These are phyloP conservation scores for Poeciliopsis gracilis DNA, from an alignment of 2,797 vertebrate species.

Conservation along the genomic window DNA sequence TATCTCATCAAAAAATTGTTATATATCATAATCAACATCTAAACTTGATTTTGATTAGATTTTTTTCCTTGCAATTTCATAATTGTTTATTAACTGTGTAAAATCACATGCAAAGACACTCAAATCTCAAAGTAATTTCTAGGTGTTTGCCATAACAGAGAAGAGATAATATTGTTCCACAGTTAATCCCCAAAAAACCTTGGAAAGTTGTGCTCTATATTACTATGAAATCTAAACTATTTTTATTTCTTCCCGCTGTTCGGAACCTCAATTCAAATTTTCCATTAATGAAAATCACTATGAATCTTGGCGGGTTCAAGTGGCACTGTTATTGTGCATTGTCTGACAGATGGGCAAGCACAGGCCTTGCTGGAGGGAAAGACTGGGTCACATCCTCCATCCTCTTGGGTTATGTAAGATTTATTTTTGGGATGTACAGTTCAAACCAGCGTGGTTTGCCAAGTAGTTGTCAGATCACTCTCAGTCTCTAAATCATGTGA, in stretches of 20 bases:
- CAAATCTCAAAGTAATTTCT: background rate
- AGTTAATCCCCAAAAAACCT: background rate
- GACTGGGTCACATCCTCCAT: constrained; percentile 67
- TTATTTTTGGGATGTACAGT: constrained; percentile 76
- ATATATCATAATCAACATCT: background rate
- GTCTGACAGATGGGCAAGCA: constrained; percentile 68
- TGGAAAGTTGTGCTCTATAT: background rate
- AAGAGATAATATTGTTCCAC: background rate
- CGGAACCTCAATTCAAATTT: constrained; percentile 10
- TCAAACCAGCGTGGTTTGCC: constrained; percentile 61
- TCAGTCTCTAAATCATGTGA: constrained; percentile 44
- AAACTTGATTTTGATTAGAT: background rate
- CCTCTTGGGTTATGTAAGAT: constrained; percentile 68
- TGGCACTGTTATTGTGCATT: constrained; percentile 47
- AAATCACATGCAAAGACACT: background rate
- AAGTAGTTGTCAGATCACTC: constrained; percentile 59
- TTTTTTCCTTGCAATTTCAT: background rate
- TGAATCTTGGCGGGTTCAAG: constrained; percentile 36
- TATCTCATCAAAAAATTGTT: background rate
- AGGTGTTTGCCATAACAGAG: background rate
- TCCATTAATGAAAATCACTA: constrained; percentile 38
- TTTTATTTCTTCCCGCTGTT: background rate
- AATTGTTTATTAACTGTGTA: background rate
- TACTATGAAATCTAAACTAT: background rate
- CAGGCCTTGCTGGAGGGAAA: constrained; percentile 66